Conservation (phyloP, 2,888 invertebrate genomes). For the Rutpela maculata region DNA sequence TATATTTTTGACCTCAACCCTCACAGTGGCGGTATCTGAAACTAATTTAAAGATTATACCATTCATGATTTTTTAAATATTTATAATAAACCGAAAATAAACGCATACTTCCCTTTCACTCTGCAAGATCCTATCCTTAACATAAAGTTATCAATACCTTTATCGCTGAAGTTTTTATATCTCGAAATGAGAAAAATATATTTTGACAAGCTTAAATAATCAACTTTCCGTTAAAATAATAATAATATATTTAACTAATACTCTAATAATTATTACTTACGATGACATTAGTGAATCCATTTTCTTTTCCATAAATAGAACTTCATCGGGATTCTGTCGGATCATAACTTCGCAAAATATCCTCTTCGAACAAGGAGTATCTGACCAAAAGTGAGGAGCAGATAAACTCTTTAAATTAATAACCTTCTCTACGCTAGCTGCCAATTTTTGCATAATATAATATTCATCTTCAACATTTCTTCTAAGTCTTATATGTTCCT, state of each 20-base stretch:
- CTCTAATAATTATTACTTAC: constrained; percentile 77
- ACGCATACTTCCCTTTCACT: too few relatives aligned
- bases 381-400: constrained; percentile 78
- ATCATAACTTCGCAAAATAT: constrained; percentile 87
- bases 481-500: constrained; percentile 65
- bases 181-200: too few relatives aligned
- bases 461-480: constrained; percentile 71
- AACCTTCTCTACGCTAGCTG: constrained; percentile 66
- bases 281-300: constrained; percentile 83
- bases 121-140: too few relatives aligned
- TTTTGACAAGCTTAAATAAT: too few relatives aligned
- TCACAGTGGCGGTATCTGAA: too few relatives aligned
- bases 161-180: too few relatives aligned
- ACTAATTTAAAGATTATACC: too few relatives aligned
- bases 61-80: too few relatives aligned
- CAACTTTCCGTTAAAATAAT: too few relatives aligned
- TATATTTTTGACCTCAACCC: too few relatives aligned
- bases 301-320: constrained; percentile 87
- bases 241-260: background rate
- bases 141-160: too few relatives aligned
- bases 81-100: too few relatives aligned
- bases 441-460: constrained; percentile 67
- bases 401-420: constrained; percentile 63
- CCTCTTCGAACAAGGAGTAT: constrained; percentile 86
- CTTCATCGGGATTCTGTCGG: constrained; percentile 81